Conservation (phyloP, 2,113 vertebrate species). For the Cyanistes caeruleus region DNA sequence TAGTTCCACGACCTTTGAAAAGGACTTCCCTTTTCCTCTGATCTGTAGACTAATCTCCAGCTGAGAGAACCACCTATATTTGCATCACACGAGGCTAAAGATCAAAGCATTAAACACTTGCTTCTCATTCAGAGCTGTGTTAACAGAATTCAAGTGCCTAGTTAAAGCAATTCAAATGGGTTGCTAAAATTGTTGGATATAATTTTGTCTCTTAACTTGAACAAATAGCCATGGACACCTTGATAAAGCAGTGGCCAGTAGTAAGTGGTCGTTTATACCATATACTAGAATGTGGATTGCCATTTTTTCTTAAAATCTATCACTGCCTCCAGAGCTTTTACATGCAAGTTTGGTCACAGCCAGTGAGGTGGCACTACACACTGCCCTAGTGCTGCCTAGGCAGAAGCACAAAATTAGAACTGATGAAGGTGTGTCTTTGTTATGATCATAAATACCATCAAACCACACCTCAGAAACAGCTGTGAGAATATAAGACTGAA, state of each 20-base stretch:
- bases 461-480: background rate
- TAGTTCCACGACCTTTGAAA: background rate
- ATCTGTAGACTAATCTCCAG: background rate
- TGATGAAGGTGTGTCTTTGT: background rate
- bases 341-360: background rate
- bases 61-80: background rate
- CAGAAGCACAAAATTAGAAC: background rate
- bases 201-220: background rate
- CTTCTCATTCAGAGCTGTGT: background rate
- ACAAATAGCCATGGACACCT: background rate
- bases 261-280: background rate
- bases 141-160: conserved; percentile 1
- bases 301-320: background rate
- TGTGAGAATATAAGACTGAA: background rate
- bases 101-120: background rate
- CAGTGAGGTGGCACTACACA: background rate
- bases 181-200: background rate
- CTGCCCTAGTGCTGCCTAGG: background rate
- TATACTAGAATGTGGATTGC: background rate
- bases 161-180: background rate
- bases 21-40: background rate
- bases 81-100: background rate
- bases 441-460: background rate
- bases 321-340: background rate
- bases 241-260: background rate